A percentile compares a stretch with the other conserved stretches of the same genome.
Conservation (phyloP, 2,797 vertebrate species). For the Coranthus polyacanthus region DNA sequence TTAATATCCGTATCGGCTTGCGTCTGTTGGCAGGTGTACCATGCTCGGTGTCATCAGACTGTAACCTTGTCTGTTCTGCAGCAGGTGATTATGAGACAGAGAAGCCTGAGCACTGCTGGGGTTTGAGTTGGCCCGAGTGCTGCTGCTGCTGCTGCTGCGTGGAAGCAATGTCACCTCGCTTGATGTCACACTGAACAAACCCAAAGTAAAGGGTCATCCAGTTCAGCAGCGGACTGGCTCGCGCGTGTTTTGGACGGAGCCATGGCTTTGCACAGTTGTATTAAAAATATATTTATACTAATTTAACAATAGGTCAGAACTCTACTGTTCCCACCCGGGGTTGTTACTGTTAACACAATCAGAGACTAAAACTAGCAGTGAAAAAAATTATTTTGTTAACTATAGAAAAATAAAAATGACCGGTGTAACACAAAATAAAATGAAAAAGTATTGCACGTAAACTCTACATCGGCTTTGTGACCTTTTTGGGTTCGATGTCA, state of each 20-base stretch:
- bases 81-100: conserved; percentile 67
- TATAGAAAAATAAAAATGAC: too few relatives aligned
- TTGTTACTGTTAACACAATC: too few relatives aligned
- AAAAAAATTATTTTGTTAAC: not conserved
- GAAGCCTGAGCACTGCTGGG: conserved; percentile 25
- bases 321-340: too few relatives aligned
- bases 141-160: conserved; percentile 18
- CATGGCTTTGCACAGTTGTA: not conserved
- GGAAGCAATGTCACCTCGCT: conserved; percentile 16
- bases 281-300: not conserved
- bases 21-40: conserved; percentile 52
- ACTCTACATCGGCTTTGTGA: too few relatives aligned
- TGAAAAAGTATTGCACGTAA: too few relatives aligned
- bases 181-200: conserved; percentile 19
- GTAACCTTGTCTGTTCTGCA: conserved; percentile 61
- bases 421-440: too few relatives aligned
- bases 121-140: conserved; percentile 29
- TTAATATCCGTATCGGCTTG: conserved; percentile 56
- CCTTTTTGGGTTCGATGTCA: too few relatives aligned
- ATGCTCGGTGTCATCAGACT: conserved; percentile 61
- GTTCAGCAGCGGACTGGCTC: conserved; percentile 33
- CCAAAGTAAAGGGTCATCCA: conserved; percentile 31
- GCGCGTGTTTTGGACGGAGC: not conserved
- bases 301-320: too few relatives aligned
- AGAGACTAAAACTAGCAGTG: too few relatives aligned